Conservation (phyloP, 92 coral and sea anemone species). For the Porites rus region DNA sequence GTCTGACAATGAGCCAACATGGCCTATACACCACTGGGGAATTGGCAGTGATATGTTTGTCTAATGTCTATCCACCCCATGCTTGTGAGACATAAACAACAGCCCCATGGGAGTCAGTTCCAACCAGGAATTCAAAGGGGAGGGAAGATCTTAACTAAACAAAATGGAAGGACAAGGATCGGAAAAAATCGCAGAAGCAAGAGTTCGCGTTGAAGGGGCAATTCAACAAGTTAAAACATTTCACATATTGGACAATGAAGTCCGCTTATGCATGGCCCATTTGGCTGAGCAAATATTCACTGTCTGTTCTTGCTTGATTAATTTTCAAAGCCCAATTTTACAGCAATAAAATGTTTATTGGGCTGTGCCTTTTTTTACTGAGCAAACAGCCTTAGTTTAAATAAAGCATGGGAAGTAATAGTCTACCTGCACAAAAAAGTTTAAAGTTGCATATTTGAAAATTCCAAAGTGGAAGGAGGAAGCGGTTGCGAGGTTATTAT, state of each 20-base stretch:
- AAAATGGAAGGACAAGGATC: constrained; percentile 41
- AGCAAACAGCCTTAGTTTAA: neutral
- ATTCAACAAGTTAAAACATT: constrained; percentile 53
- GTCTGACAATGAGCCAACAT: too few species aligned
- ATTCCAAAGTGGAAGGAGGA: too few species aligned
- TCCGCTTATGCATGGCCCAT: constrained; percentile 53
- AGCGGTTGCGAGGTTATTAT: too few species aligned
- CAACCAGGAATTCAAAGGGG: constrained; percentile 64
- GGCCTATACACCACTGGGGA: too few species aligned
- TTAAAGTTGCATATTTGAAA: too few species aligned
- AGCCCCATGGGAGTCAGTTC: constrained; percentile 54
- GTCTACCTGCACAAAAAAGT: too few species aligned
- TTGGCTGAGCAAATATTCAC: constrained; percentile 46
- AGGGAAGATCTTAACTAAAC: constrained; percentile 59
- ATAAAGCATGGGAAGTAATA: too few species aligned
- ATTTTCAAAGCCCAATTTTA: constrained; percentile 31
- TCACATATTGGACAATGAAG: constrained; percentile 50
- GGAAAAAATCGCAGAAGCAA: constrained; percentile 66
- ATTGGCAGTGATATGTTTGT: constrained; percentile 51
- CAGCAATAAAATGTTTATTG: constrained; percentile 13
- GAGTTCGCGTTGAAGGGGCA: constrained; percentile 52
- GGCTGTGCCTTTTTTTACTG: neutral
- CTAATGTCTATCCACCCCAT: constrained; percentile 67
- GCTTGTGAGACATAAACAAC: constrained; percentile 63
- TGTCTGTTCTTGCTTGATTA: constrained; percentile 39